Percentiles rank a stretch among this genome's conserved stretches.
phyloP scores from a whole-genome alignment of 2,888 invertebrate genomes.

The Toxonevra muliebris region DNA sequence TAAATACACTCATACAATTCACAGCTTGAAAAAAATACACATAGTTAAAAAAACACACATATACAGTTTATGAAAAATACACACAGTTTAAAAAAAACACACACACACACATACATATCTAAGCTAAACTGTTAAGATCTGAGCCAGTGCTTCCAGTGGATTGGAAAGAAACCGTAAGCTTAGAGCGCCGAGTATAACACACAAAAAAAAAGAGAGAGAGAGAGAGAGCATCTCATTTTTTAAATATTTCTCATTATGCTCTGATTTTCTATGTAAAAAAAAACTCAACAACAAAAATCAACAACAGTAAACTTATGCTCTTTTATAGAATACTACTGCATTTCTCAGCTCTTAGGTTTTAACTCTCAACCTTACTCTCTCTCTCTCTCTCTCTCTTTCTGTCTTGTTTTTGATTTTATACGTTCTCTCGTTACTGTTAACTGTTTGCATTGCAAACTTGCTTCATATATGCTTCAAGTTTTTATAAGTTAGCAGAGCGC shows the following conservation, averaged over 20 bases:
- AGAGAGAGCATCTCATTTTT: neutral
- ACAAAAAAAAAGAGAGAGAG: neutral
- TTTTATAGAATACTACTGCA: constrained; percentile 10
- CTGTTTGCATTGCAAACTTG: constrained; percentile 4
- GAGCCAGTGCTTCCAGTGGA: constrained; percentile 40
- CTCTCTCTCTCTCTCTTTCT: neutral
- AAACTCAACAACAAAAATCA: constrained; percentile 49
- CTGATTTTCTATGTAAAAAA: constrained; percentile 41
- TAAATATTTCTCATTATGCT: neutral
- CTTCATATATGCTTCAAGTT: constrained; percentile 10
- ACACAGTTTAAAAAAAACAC: neutral
- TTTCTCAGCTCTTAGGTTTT: neutral
- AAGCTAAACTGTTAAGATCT: constrained; percentile 14
- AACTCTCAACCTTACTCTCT: neutral
- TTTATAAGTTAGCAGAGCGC: neutral
- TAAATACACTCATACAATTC: constrained; percentile 12
- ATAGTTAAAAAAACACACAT: neutral
- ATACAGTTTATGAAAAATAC: neutral
- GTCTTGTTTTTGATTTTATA: too few species aligned
- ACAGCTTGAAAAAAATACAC: neutral
- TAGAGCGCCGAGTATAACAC: constrained; percentile 31
- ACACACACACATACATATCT: constrained; percentile 9
- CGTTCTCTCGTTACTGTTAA: constrained; percentile 1
- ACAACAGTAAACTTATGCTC: constrained; percentile 38
- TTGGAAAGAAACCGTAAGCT: constrained; percentile 59